Conservation (phyloP, 1,140 invertebrate genomes). For the Hycleus phaleratus region DNA sequence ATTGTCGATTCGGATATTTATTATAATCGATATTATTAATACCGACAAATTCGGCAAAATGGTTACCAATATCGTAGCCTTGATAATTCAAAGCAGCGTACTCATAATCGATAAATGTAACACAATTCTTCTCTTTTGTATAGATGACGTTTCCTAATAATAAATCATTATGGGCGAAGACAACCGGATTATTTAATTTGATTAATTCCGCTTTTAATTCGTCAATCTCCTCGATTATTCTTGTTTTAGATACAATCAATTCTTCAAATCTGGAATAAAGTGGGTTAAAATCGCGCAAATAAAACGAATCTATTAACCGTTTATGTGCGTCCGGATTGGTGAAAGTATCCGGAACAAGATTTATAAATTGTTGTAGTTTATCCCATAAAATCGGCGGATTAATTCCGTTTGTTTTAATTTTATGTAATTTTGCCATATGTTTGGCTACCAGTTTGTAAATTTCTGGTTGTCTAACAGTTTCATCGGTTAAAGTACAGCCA, state of each 20-base stretch:
- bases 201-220: constrained; percentile 58
- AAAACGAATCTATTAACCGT: constrained; percentile 43
- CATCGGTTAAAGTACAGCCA: constrained; percentile 67
- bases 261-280: constrained; percentile 57
- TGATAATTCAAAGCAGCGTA: constrained; percentile 93
- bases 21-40: constrained; percentile 62
- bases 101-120: constrained; percentile 97
- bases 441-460: constrained; percentile 70
- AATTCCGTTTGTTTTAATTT: constrained; percentile 42
- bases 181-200: constrained; percentile 66
- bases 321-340: constrained; percentile 52
- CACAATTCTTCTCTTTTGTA: constrained; percentile 58
- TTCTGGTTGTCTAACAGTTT: constrained; percentile 59
- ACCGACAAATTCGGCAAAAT: constrained; percentile 97
- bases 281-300: not conserved
- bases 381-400: constrained; percentile 60
- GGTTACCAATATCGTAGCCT: constrained; percentile 95
- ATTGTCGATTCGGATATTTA: constrained; percentile 69
- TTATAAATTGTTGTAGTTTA: constrained; percentile 66
- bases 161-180: constrained; percentile 97
- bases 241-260: constrained; percentile 56
- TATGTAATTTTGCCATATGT: constrained; percentile 76
- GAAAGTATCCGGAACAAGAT: constrained; percentile 61
- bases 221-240: constrained; percentile 62
- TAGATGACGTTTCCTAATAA: constrained; percentile 90